These are phyloP conservation scores for Mercenaria mercenaria DNA, from an alignment of 1,140 invertebrate genomes.

Conservation along the genomic window DNA sequence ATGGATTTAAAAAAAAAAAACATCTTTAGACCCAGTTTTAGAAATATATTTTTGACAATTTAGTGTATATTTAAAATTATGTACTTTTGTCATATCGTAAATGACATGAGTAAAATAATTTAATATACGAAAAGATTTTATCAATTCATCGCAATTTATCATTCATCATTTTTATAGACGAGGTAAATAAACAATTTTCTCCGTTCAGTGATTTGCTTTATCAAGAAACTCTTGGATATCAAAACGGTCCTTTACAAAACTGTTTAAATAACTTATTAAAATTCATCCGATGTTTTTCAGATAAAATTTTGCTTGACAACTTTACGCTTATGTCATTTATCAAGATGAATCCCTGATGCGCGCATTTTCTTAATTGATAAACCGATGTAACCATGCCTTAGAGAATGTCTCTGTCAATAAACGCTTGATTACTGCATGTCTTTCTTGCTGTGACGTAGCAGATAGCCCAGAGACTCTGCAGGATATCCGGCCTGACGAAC, in stretches of 20 bases:
- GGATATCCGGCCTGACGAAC: background rate
- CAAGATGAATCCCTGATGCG: background rate
- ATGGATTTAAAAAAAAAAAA: no score
- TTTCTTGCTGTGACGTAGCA: constrained; percentile 12
- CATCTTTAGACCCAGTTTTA: no score
- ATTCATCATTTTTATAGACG: constrained; percentile 23
- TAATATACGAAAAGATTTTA: constrained; percentile 4
- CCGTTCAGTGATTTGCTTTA: constrained; percentile 19
- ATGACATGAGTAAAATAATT: background rate
- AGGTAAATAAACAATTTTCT: constrained; percentile 50
- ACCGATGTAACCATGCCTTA: constrained; percentile 11
- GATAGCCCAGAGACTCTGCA: background rate
- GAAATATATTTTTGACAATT: no score
- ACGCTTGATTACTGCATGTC: background rate
- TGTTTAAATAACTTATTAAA: constrained; percentile 47
- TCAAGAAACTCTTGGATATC: background rate
- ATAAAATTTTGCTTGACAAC: constrained; percentile 25
- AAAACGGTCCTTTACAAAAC: background rate
- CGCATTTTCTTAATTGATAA: constrained; percentile 14
- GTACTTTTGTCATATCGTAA: background rate
- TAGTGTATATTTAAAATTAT: no score
- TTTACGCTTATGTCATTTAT: constrained; percentile 20
- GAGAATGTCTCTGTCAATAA: constrained; percentile 25
- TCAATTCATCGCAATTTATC: background rate
- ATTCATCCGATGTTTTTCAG: background rate